Evolutionary conservation across 2,113 vertebrate species (phyloP).

Genomic region (Pedionomus torquatus): DNA sequence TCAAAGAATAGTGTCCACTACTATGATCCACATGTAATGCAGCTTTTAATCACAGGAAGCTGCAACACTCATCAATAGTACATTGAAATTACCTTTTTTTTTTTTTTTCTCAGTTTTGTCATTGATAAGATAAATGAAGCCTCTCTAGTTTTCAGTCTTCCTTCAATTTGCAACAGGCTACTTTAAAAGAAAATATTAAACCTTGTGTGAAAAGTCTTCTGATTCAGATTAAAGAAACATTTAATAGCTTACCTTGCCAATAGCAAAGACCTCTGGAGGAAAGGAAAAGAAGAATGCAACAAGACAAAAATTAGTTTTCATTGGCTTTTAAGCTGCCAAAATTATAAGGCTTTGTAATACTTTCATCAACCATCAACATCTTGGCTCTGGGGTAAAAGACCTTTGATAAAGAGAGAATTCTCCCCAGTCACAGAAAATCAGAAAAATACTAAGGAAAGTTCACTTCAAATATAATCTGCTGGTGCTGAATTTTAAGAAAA

Average conservation of each 20-base stretch:
- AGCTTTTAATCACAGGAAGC: conserved; percentile 61
- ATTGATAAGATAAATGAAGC: conserved; percentile 48
- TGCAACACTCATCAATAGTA: background rate
- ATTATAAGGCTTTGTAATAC: background rate
- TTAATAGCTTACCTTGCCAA: conserved; percentile 11
- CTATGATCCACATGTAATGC: background rate
- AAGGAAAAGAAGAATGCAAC: background rate
- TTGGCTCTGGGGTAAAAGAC: conserved; percentile 3
- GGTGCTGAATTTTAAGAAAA: background rate
- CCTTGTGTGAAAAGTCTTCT: background rate
- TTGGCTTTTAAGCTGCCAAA: background rate
- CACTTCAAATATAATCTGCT: background rate
- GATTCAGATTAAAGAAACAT: conserved; percentile 43
- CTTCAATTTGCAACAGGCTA: background rate
- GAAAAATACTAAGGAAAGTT: background rate
- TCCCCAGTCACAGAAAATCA: background rate
- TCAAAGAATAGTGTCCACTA: background rate
- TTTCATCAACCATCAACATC: conserved; percentile 27
- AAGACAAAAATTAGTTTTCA: conserved; percentile 11
- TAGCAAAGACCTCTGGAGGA: background rate
- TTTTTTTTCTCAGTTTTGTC: conserved; percentile 17
- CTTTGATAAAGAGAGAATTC: conserved; percentile 20
- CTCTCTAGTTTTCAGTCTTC: background rate
- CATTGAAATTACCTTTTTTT: conserved; percentile 34
- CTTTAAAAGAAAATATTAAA: conserved; percentile 43